Conservation (phyloP, 2,888 invertebrate species). For the Siphlonurus alternatus region DNA sequence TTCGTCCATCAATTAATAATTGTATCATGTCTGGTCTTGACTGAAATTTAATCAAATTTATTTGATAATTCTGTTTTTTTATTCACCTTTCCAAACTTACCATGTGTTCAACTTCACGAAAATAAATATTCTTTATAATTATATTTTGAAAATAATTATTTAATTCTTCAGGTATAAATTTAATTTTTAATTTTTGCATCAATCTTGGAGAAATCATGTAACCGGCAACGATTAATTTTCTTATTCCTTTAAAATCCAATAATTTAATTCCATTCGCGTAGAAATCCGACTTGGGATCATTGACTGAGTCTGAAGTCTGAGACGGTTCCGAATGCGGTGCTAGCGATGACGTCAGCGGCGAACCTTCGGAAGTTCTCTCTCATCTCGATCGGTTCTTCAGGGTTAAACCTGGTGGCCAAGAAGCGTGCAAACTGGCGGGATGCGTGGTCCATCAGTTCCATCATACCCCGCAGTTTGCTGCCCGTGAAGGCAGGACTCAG, state of each 20-base stretch:
- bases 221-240: neutral
- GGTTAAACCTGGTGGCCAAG: conserved; percentile 9
- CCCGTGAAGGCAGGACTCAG: conserved; percentile 17
- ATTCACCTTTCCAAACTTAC: neutral
- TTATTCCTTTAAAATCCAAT: conserved; percentile 5
- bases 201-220: conserved; percentile 1
- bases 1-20: neutral
- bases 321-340: conserved; percentile 15
- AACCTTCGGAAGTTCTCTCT: conserved; percentile 5
- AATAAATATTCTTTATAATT: conserved; percentile 30
- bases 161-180: conserved; percentile 3
- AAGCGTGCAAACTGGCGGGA: conserved; percentile 13
- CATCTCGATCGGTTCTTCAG: conserved; percentile 2
- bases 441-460: conserved; percentile 14
- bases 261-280: conserved; percentile 11
- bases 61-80: too few species aligned
- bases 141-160: conserved; percentile 27
- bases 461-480: conserved; percentile 16
- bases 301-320: conserved; percentile 13
- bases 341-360: conserved; percentile 16
- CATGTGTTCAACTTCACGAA: conserved; percentile 26
- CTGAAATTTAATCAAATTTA: neutral
- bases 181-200: neutral
- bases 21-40: neutral
- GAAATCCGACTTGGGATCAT: conserved; percentile 13